phyloP scores from a whole-genome alignment of 2,113 vertebrate species.

The Malurus melanocephalus region DNA sequence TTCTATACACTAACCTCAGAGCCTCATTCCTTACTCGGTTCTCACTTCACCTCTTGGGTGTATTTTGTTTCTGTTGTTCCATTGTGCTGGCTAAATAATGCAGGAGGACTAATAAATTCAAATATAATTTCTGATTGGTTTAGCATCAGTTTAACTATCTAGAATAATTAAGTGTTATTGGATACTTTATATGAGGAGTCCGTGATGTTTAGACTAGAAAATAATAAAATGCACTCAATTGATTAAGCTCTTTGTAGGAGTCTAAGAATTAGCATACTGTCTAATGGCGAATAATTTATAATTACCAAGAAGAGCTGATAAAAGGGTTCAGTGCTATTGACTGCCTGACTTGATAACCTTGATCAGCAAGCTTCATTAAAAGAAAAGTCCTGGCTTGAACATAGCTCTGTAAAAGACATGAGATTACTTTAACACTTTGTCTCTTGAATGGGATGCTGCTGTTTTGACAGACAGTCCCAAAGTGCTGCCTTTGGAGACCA shows the following conservation, averaged over 20 bases:
- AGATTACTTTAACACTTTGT: not conserved
- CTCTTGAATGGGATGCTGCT: not conserved
- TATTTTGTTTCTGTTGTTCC: slow-evolving; percentile 59
- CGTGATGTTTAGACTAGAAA: slow-evolving; percentile 71
- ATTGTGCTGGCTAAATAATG: slow-evolving; percentile 66
- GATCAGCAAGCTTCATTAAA: slow-evolving; percentile 44
- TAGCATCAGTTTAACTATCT: slow-evolving; percentile 67
- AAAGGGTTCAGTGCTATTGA: slow-evolving; percentile 58
- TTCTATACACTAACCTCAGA: not conserved
- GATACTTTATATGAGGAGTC: slow-evolving; percentile 68
- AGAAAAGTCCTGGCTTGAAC: not conserved
- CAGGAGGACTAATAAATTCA: slow-evolving; percentile 63
- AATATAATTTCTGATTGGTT: slow-evolving; percentile 71
- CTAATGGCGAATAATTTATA: slow-evolving; percentile 73
- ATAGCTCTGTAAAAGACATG: not conserved
- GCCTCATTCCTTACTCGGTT: slow-evolving; percentile 1
- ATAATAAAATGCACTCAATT: slow-evolving; percentile 75
- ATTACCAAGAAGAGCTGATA: slow-evolving; percentile 67
- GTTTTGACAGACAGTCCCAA: slow-evolving; percentile 22
- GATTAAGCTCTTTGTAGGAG: slow-evolving; percentile 74
- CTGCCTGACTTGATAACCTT: slow-evolving; percentile 58
- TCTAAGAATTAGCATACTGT: slow-evolving; percentile 71
- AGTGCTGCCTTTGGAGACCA: not conserved
- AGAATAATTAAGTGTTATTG: slow-evolving; percentile 70
- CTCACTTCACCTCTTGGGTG: not conserved